These are phyloP conservation scores for Gordius sp. DNA, from an alignment of 2,888 invertebrate genomes.

Conservation along the genomic window DNA sequence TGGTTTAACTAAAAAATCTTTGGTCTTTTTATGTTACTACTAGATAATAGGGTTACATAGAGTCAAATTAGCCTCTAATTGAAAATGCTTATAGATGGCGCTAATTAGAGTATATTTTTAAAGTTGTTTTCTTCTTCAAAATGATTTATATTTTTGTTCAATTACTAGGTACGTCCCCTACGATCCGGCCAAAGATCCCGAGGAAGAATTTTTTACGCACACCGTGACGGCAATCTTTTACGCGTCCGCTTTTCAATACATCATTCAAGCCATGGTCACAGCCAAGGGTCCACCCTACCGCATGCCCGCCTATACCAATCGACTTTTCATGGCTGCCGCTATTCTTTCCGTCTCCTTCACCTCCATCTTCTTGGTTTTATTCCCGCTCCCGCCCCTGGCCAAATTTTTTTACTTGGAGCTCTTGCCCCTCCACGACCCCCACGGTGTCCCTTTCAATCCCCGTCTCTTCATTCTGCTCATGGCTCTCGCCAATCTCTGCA, in stretches of 20 bases:
- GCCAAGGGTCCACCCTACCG: conserved; percentile 49
- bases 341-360: neutral
- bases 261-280: conserved; percentile 45
- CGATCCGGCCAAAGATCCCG: conserved; percentile 21
- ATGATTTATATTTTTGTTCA: conserved; percentile 8
- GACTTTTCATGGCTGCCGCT: conserved; percentile 16
- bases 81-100: neutral
- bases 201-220: neutral
- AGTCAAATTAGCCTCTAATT: no score
- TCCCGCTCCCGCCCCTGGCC: neutral
- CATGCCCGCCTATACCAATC: conserved; percentile 37
- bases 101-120: no score
- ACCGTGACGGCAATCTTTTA: conserved; percentile 40
- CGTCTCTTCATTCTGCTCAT: neutral
- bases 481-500: neutral
- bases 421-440: neutral
- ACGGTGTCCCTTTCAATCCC: neutral
- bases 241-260: conserved; percentile 45
- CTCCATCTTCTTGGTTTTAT: neutral
- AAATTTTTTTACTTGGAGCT: neutral
- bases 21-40: no score
- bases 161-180: conserved; percentile 27
- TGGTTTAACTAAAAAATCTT: no score
- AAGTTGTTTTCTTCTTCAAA: neutral
- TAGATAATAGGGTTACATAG: no score